Evolutionary conservation across 2,888 invertebrate species (phyloP), one percentile per base, ranked within the genome.

Genomic region (Andrena haemorrhoa): DNA sequence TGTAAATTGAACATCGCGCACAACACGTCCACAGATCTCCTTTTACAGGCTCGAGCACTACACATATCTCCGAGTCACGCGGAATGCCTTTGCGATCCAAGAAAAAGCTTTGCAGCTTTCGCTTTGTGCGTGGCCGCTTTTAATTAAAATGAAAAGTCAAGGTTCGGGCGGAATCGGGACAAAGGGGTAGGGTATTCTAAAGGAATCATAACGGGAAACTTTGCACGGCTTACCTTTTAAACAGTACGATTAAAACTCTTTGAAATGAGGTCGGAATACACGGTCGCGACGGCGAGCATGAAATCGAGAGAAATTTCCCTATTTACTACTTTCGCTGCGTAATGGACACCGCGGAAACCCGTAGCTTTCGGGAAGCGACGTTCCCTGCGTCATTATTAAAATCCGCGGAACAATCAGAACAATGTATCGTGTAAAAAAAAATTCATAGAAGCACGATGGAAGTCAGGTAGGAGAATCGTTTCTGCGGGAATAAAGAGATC

Each of bases 81-180:
- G 33, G 33, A 66, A 33, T 60, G 33, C n/a, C 8, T 26, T 47
- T 49, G 5, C 7, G 47, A 26, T 23, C 35, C 20, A 3, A 26
- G 60, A 23, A 12, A 26, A 7, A n/a, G 58, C 49, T 68, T 68
- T n/a, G 49, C 20, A n/a, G 33, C 31, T 12, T 4, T 49, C 47
- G 8, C 26, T 68, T 63, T 47, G n/a, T n/a, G 23, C 41, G 8
- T 2, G 47, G 23, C 16, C 31, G 47, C 4, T 16, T 69, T 75
- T 69, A 69, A 63, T 75, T 75, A 53, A 75, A 63, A 53, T 41
- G 53, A 10, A 4, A 51, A 72, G 51, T 63, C 63, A 23, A 26
- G 41, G 10, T 35, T 68, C 20, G n/a, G 31, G 16, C 41, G 5
- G 12, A 12, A 8, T 35, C 10, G 3, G 1, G 12, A 49, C n/a